Evolutionary conservation across 2,113 vertebrate genomes (phyloP).

Genomic region (Otis tarda): DNA sequence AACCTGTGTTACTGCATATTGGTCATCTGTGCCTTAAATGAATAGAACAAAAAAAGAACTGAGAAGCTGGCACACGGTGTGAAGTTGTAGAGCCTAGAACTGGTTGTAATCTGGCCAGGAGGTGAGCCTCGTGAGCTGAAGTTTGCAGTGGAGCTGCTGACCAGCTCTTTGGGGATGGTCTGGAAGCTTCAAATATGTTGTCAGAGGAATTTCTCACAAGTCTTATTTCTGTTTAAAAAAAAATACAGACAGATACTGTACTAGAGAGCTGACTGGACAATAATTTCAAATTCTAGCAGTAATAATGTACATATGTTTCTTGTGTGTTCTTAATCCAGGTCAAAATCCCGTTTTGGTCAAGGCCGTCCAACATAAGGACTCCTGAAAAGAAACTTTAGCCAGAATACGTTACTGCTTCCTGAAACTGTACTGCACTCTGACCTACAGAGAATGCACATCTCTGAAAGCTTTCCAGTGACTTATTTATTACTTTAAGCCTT

Average conservation of each 20-base stretch:
- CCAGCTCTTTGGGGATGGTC: neutral
- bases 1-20: neutral
- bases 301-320: neutral
- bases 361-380: slow-evolving; percentile 73
- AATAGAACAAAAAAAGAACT: neutral
- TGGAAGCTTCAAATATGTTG: neutral
- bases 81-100: neutral
- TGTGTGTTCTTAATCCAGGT: slow-evolving; percentile 60
- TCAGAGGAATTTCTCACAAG: neutral
- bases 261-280: neutral
- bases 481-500: slow-evolving; percentile 66
- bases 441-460: slow-evolving; percentile 13
- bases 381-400: neutral
- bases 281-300: neutral
- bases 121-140: neutral
- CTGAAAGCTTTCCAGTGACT: slow-evolving; percentile 66
- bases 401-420: slow-evolving; percentile 44
- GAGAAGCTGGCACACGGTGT: neutral
- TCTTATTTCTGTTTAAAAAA: neutral
- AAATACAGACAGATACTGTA: neutral
- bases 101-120: neutral
- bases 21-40: neutral
- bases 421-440: slow-evolving; percentile 34
- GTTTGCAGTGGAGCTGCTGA: neutral
- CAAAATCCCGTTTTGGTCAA: slow-evolving; percentile 77